phyloP scores from a whole-genome alignment of 2,797 vertebrate genomes.

The Amphiprion clarkii region DNA sequence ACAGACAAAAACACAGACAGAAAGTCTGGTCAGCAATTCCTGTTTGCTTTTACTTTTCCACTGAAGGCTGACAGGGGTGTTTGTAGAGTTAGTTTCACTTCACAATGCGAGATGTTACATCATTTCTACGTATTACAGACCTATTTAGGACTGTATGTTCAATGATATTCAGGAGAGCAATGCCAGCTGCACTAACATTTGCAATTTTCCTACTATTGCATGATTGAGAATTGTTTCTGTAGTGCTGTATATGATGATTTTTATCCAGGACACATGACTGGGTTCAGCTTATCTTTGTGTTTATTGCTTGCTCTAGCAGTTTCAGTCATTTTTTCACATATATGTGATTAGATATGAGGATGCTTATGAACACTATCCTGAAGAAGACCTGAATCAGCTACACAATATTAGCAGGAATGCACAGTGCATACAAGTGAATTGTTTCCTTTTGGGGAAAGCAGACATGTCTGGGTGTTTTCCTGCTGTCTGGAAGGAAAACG shows the following conservation, averaged over 20 bases:
- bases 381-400: constrained; percentile 13
- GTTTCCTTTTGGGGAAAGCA: constrained; percentile 12
- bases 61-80: not conserved
- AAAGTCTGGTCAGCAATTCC: not conserved
- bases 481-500: not conserved
- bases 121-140: not conserved
- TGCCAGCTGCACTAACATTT: too few species aligned
- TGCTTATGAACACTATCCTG: not conserved
- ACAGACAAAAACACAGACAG: not conserved
- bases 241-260: not conserved
- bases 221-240: not conserved
- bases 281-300: not conserved
- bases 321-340: not conserved
- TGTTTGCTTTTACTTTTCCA: not conserved
- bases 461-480: constrained; percentile 13
- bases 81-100: not conserved
- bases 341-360: not conserved
- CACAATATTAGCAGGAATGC: constrained; percentile 1
- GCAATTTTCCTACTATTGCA: too few species aligned
- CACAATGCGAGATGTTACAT: not conserved
- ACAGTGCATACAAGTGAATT: not conserved
- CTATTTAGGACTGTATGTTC: not conserved
- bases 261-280: not conserved
- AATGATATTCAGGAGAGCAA: not conserved
- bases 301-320: not conserved